phyloP scores from a whole-genome alignment of 2,888 invertebrate genomes.

The Zygogramma bicolorata region DNA sequence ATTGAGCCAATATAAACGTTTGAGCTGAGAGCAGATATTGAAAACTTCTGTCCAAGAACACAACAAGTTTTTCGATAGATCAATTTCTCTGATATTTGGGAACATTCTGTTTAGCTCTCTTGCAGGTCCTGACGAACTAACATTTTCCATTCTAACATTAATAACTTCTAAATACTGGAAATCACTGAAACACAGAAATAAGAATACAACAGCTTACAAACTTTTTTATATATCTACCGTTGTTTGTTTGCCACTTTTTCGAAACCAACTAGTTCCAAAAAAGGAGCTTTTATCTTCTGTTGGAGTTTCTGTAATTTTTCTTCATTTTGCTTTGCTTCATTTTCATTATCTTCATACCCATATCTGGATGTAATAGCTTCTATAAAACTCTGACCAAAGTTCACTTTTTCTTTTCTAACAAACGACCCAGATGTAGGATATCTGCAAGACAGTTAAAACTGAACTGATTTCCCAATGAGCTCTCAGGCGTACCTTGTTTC shows the following conservation, averaged over 20 bases:
- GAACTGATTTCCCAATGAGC: not conserved
- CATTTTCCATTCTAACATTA: slow-evolving; percentile 74
- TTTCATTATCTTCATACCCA: slow-evolving; percentile 70
- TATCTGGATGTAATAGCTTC: slow-evolving; percentile 82
- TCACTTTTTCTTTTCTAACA: slow-evolving; percentile 84
- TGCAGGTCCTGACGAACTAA: slow-evolving; percentile 75
- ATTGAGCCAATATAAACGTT: slow-evolving; percentile 75
- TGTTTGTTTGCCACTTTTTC: slow-evolving; percentile 80
- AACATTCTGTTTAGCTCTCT: slow-evolving; percentile 73
- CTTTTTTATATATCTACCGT: slow-evolving; percentile 57
- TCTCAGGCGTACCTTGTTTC: slow-evolving; percentile 70
- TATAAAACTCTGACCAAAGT: slow-evolving; percentile 78
- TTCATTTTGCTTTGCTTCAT: slow-evolving; percentile 72
- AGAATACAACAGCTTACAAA: not conserved
- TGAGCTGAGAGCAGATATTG: slow-evolving; percentile 75
- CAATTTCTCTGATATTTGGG: slow-evolving; percentile 78
- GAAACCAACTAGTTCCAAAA: slow-evolving; percentile 92
- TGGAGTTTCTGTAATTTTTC: slow-evolving; percentile 74
- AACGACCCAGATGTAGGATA: slow-evolving; percentile 90
- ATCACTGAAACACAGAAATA: slow-evolving; percentile 67
- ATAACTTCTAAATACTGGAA: slow-evolving; percentile 77
- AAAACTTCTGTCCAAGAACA: slow-evolving; percentile 80
- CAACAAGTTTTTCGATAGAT: slow-evolving; percentile 83
- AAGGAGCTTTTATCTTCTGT: slow-evolving; percentile 81
- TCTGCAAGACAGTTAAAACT: slow-evolving; percentile 61